A percentile compares a stretch with the other conserved stretches of the same genome.
These are phyloP conservation scores for Paracanthobrama guichenoti DNA, from an alignment of 2,113 vertebrate genomes.

Conservation along the genomic window DNA sequence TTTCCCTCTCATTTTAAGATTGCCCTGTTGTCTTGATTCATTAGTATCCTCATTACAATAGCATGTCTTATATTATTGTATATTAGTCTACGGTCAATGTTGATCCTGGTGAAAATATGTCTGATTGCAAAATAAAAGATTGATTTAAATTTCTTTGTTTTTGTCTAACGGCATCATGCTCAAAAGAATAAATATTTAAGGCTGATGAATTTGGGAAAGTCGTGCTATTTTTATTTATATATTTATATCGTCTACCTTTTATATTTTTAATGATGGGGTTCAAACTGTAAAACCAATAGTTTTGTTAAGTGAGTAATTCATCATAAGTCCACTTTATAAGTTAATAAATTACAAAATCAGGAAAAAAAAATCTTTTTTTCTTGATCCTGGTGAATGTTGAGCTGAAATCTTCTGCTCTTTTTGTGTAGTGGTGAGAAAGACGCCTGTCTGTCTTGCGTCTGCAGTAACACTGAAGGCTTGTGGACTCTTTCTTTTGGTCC, in stretches of 20 bases:
- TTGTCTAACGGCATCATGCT: not conserved
- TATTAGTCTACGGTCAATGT: not conserved
- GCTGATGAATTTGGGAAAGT: slow-evolving; percentile 2
- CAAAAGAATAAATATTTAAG: not conserved
- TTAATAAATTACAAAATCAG: no score
- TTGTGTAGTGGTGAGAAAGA: not conserved
- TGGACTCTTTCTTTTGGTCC: slow-evolving; percentile 13
- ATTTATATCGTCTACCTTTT: not conserved
- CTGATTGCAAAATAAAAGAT: not conserved
- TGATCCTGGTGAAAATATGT: not conserved
- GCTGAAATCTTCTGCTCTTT: not conserved
- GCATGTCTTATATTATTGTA: not conserved
- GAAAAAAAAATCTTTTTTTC: not conserved
- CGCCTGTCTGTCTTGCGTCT: not conserved
- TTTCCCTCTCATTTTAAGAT: not conserved
- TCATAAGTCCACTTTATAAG: not conserved
- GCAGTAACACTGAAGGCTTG: slow-evolving; percentile 10
- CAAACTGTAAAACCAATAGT: not conserved
- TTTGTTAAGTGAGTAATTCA: not conserved
- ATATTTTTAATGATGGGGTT: not conserved
- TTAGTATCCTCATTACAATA: not conserved
- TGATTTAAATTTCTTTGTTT: not conserved
- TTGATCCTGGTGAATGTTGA: not conserved
- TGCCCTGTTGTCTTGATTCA: not conserved
- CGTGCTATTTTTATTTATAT: not conserved